Evolutionary conservation across 92 coral and sea anemone genomes (phyloP), one percentile per base, ranked within the genome.

Genomic region (Heliopora coerulea): DNA sequence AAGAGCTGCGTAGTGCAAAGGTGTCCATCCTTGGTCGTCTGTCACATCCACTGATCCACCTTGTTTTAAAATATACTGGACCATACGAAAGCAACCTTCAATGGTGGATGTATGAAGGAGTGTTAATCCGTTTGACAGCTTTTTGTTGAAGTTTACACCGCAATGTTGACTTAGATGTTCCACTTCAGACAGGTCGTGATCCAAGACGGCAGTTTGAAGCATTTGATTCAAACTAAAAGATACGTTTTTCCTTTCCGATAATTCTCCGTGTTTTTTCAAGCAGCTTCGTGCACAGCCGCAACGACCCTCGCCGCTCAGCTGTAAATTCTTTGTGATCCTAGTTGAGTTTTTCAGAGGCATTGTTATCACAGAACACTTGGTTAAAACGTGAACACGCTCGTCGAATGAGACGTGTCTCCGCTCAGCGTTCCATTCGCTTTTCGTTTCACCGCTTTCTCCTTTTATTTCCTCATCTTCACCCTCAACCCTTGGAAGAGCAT

Each of bases 11-110:
- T 91, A 88, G 75, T 91, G 97, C n/a, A 91, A 80, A 31, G 97
- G 82, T 15, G 97, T 86, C 97, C 97, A 91, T 19, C 96, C 96
- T n/a, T 67, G 72, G 11, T 80, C 68, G 80, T 91, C 97, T 34
- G 62, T 58, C 70, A 78, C 96, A 59, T 91, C 78, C 37, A 91
- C 87, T 27, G 62, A 48, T 14, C 86, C 91, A 75, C 86, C 84
- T 2, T 81, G 88, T 32, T 88, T 78, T 65, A 91, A 62, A 49
- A 91, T 82, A 35, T 74, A 80, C 59, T 85, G 87, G 24, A 91
- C 68, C 56, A 92, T 81, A 63, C 95, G 88, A 60, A 79, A 83
- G 68, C 87, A 75, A 54, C 97, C 97, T 20, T 83, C 87, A 29
- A 86, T 84, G 7, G 91, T 86, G 59, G 97, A 96, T 62, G 82